These are phyloP conservation scores for Hemibagrus guttatus DNA, from an alignment of 2,797 vertebrate genomes.

Conservation along the genomic window DNA sequence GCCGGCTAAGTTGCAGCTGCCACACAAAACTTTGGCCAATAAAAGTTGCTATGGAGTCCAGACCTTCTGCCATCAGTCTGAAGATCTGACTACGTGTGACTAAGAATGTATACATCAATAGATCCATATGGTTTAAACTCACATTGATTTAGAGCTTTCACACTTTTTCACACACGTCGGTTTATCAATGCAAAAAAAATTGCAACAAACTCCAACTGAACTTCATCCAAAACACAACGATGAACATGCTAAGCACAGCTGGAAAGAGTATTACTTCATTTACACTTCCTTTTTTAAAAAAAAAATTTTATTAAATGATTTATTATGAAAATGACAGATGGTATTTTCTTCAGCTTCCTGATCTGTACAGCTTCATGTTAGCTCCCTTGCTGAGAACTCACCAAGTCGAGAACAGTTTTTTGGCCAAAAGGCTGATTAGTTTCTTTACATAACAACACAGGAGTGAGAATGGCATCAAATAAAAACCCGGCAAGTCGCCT, in stretches of 20 bases:
- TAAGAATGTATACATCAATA: neutral
- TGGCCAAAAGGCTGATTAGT: neutral
- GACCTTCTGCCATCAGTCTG: no score
- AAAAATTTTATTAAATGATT: neutral
- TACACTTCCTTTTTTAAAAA: neutral
- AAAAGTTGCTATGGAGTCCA: no score
- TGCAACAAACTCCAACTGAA: neutral
- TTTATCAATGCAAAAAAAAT: no score
- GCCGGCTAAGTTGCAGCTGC: no score
- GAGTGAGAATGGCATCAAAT: neutral
- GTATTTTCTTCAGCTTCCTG: neutral
- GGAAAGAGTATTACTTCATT: neutral
- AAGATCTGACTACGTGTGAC: no score
- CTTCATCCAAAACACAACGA: neutral
- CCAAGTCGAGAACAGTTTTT: neutral
- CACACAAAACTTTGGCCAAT: no score
- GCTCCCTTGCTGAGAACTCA: neutral
- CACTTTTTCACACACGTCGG: neutral
- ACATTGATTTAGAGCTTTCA: neutral
- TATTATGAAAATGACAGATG: slow-evolving; percentile 8
- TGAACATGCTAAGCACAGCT: neutral
- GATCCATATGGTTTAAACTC: neutral
- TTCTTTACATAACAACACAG: neutral
- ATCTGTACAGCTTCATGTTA: neutral
- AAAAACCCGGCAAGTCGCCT: neutral